Percentiles rank a stretch among this genome's conserved stretches.
Evolutionary conservation across 2,888 invertebrate genomes (phyloP).

Genomic region (Synergus itoensis): DNA sequence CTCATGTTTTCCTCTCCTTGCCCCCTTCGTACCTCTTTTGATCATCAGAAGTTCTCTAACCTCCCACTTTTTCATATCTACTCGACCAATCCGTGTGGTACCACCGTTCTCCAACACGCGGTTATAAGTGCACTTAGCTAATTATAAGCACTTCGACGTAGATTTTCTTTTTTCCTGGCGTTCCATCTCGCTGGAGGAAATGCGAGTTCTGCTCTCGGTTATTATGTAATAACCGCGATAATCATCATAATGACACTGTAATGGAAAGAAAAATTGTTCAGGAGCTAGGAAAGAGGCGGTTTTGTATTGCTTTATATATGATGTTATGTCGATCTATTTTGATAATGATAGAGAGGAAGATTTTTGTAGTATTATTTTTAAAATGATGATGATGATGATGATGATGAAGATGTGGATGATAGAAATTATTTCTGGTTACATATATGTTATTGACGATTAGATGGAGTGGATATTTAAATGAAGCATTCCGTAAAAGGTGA

Average conservation of each 20-base stretch:
- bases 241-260: constrained; percentile 29
- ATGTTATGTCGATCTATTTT: background rate
- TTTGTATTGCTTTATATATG: background rate
- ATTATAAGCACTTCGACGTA: constrained; percentile 28
- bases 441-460: too few relatives aligned
- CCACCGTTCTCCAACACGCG: constrained; percentile 4
- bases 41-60: background rate
- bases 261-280: constrained; percentile 15
- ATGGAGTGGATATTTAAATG: too few relatives aligned
- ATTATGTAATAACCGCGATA: constrained; percentile 31
- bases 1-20: background rate
- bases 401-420: background rate
- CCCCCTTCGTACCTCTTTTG: background rate
- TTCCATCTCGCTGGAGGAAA: constrained; percentile 39
- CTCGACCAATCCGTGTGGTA: constrained; percentile 10
- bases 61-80: background rate
- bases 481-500: too few relatives aligned
- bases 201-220: constrained; percentile 25
- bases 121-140: constrained; percentile 12
- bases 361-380: too few relatives aligned
- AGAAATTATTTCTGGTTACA: background rate
- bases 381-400: background rate
- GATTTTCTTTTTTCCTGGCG: constrained; percentile 31
- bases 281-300: background rate
- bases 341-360: background rate